A percentile compares a stretch with the other conserved stretches of the same genome.
Conservation (phyloP, 2,113 vertebrate genomes). For the Hystrix cristata region DNA sequence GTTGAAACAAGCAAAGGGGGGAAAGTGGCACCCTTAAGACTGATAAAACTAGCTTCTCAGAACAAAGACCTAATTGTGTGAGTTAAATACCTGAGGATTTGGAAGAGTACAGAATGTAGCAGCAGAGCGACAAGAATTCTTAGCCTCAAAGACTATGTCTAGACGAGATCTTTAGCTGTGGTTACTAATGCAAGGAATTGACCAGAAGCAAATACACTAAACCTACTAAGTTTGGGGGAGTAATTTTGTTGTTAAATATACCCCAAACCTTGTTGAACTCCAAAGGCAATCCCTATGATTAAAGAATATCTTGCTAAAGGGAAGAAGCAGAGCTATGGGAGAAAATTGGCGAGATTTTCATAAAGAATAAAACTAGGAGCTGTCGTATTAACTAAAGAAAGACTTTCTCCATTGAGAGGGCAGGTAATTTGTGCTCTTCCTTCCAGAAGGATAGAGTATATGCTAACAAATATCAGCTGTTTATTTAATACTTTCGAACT, state of each 20-base stretch:
- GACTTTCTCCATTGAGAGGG: neutral
- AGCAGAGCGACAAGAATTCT: slow-evolving; percentile 41
- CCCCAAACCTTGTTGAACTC: neutral
- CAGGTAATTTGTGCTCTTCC: neutral
- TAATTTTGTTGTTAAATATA: slow-evolving; percentile 66
- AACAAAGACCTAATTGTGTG: slow-evolving; percentile 62
- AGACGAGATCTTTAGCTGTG: slow-evolving; percentile 76
- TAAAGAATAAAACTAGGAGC: neutral
- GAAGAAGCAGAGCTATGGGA: neutral
- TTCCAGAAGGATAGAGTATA: neutral
- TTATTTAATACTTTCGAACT: neutral
- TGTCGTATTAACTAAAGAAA: neutral
- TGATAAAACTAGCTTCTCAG: slow-evolving; percentile 36
- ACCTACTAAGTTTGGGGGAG: slow-evolving; percentile 30
- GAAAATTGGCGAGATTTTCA: neutral
- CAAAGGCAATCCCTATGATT: neutral
- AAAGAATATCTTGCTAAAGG: slow-evolving; percentile 10
- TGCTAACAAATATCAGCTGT: slow-evolving; percentile 13
- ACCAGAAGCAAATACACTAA: slow-evolving; percentile 62
- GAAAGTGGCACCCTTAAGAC: slow-evolving; percentile 47
- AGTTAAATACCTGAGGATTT: slow-evolving; percentile 68
- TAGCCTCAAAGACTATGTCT: slow-evolving; percentile 71
- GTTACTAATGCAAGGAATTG: slow-evolving; percentile 64
- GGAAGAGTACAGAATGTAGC: slow-evolving; percentile 20
- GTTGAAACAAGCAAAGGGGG: slow-evolving; percentile 40